Conservation (phyloP, 2,888 invertebrate species). For the Archips crataeganus region DNA sequence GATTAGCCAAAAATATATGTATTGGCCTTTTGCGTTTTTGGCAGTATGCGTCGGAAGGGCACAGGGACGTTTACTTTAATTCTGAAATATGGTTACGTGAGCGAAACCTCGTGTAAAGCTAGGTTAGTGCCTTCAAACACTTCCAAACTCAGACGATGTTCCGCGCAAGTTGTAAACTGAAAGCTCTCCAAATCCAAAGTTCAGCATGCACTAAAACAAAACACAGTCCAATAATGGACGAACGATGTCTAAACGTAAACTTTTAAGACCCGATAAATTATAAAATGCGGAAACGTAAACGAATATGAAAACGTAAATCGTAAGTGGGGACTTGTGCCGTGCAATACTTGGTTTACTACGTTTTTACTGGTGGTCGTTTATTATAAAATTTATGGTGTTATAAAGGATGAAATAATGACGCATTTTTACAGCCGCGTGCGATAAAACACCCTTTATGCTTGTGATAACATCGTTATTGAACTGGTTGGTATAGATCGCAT, state of each 20-base stretch:
- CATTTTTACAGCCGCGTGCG: conserved; percentile 78
- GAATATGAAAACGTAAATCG: conserved; percentile 52
- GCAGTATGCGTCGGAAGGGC: no score
- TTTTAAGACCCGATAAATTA: conserved; percentile 31
- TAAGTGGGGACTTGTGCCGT: conserved; percentile 58
- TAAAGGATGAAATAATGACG: conserved; percentile 81
- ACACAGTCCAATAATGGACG: conserved; percentile 14
- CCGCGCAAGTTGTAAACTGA: background rate
- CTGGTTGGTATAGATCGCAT: conserved; percentile 56
- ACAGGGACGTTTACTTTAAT: no score
- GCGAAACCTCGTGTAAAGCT: no score
- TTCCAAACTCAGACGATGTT: background rate
- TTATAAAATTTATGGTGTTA: conserved; percentile 81
- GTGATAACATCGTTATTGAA: conserved; percentile 70
- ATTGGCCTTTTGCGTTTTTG: no score
- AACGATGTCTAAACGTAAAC: conserved; percentile 15
- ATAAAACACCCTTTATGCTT: conserved; percentile 81
- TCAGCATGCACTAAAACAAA: conserved; percentile 4
- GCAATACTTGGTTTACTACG: conserved; percentile 71
- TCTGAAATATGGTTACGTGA: no score
- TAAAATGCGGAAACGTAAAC: conserved; percentile 24
- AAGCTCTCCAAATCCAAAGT: background rate
- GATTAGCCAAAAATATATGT: no score
- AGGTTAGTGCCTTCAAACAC: background rate
- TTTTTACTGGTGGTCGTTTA: conserved; percentile 78